Evolutionary conservation across 2,113 vertebrate genomes (phyloP).

Genomic region (Sebastes schlegelii): DNA sequence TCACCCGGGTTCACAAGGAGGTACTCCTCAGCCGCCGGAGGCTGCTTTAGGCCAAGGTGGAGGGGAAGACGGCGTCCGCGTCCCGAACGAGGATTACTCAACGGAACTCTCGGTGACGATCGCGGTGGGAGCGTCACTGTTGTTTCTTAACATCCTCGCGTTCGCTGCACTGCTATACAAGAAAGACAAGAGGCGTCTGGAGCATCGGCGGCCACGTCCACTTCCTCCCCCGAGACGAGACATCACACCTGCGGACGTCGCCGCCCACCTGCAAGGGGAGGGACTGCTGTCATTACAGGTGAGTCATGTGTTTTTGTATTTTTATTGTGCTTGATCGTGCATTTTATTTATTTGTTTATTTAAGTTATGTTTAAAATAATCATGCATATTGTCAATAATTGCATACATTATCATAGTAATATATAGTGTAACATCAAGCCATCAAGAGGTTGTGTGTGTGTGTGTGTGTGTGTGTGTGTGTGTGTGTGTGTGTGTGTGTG

Average conservation of each 20-base stretch:
- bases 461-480: neutral
- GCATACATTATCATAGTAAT: neutral
- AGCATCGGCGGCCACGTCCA: slow-evolving; percentile 84
- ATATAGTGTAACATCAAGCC: neutral
- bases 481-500: neutral
- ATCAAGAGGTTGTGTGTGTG: slow-evolving; percentile 16
- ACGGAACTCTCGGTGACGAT: slow-evolving; percentile 97
- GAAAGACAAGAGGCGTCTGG: slow-evolving; percentile 94
- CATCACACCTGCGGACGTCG: slow-evolving; percentile 88
- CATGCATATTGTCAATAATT: neutral
- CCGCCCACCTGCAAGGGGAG: slow-evolving; percentile 92
- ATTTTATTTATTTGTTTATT: neutral
- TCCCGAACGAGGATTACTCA: slow-evolving; percentile 90
- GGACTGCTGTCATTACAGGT: slow-evolving; percentile 94
- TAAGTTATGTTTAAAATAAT: neutral
- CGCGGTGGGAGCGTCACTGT: slow-evolving; percentile 93
- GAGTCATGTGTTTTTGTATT: slow-evolving; percentile 18
- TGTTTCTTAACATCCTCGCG: slow-evolving; percentile 96
- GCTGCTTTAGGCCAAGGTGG: slow-evolving; percentile 71
- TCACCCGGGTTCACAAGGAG: slow-evolving; percentile 89
- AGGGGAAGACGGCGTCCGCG: slow-evolving; percentile 63
- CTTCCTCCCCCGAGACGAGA: slow-evolving; percentile 92
- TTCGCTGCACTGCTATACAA: slow-evolving; percentile 97
- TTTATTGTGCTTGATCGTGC: neutral
- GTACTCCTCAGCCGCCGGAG: slow-evolving; percentile 85